Base-by-base conservation (phyloP, 2,797 vertebrate species). In the Melopsittacus undulatus region DNA sequence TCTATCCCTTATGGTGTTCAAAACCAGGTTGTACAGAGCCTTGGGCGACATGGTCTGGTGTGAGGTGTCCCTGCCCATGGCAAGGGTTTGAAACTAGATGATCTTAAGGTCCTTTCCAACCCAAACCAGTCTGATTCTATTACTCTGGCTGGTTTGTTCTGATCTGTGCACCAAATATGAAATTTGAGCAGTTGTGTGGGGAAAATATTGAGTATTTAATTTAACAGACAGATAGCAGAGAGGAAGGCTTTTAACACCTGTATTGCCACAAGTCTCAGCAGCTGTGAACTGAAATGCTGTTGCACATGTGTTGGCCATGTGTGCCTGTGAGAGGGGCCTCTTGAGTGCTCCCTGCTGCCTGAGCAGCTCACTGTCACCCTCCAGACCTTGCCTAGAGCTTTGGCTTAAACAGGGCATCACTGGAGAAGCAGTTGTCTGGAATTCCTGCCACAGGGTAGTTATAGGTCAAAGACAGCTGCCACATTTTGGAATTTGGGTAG, bases 271-370 rank as follows among this genome's bases (percentile, higher is more conserved):
- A 20, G 66, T 21, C 49, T 72, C 68, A 80, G 83, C 73, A 77
- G 92, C 64, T 77, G 2, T 3, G 13, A 7, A 7, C 4, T 3
- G 10, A 56, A 45, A 46, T 87, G 57, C 63, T 24, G 2, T 12
- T 61, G 79, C 72, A 36, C 27, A 7, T 3, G 20, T 52, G 75
- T 24, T 83, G 75, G 24, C 85, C 13, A 2, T 0, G 9, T 7
- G 63, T 86, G 76, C 46, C 48, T 2, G 1, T 1, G 72, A 23
- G 56, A 63, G n/a, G 52, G 38, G n/a, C 8, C 1, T 30, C 2
- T 13, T 11, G 0, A 0, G 13, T 51, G 48, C 32, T 67, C 20
- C 2, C 0, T 54, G 74, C 42, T 80, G 52, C n/a, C 17, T 42
- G 61, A 42, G 66, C 32, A 8, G 26, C 24, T 68, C 20, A 2